phyloP scores from a whole-genome alignment of 2,888 invertebrate genomes.

The Eulithis testata region DNA sequence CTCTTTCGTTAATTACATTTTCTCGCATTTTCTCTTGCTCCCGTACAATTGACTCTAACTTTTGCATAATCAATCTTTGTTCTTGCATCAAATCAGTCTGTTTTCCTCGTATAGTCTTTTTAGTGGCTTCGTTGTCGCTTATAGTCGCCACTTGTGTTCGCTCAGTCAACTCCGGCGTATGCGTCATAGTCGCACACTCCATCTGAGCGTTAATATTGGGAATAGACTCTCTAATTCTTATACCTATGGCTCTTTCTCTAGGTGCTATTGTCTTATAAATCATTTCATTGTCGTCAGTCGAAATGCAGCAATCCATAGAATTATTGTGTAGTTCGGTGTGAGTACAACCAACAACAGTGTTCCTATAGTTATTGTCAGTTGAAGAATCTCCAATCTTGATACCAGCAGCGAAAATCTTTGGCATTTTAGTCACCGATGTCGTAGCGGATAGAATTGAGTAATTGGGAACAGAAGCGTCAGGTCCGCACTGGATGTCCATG shows the following conservation, averaged over 20 bases:
- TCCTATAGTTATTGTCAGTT: slow-evolving; percentile 42
- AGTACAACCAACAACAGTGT: slow-evolving; percentile 55
- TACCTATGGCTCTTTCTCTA: slow-evolving; percentile 52
- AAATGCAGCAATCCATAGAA: slow-evolving; percentile 55
- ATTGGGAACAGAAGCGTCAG: slow-evolving; percentile 53
- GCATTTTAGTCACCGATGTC: slow-evolving; percentile 55
- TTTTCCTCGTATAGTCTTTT: slow-evolving; percentile 1
- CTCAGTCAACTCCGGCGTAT: background rate
- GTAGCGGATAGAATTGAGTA: slow-evolving; percentile 55
- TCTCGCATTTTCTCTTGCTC: slow-evolving; percentile 4
- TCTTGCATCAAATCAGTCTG: slow-evolving; percentile 2
- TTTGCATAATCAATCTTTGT: slow-evolving; percentile 3
- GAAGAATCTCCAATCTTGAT: slow-evolving; percentile 58
- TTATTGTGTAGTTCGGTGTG: slow-evolving; percentile 20
- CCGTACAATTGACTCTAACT: slow-evolving; percentile 2
- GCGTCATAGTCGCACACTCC: slow-evolving; percentile 22
- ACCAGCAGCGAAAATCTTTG: slow-evolving; percentile 53
- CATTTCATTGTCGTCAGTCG: slow-evolving; percentile 42
- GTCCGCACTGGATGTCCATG: slow-evolving; percentile 75
- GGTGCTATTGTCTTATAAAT: slow-evolving; percentile 45
- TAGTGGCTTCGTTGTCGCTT: background rate
- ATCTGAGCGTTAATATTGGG: slow-evolving; percentile 20
- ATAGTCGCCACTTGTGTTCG: background rate
- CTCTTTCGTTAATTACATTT: background rate
- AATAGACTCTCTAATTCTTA: slow-evolving; percentile 46